These are phyloP conservation scores for Homarus americanus DNA, from an alignment of 1,140 invertebrate genomes.

Conservation along the genomic window DNA sequence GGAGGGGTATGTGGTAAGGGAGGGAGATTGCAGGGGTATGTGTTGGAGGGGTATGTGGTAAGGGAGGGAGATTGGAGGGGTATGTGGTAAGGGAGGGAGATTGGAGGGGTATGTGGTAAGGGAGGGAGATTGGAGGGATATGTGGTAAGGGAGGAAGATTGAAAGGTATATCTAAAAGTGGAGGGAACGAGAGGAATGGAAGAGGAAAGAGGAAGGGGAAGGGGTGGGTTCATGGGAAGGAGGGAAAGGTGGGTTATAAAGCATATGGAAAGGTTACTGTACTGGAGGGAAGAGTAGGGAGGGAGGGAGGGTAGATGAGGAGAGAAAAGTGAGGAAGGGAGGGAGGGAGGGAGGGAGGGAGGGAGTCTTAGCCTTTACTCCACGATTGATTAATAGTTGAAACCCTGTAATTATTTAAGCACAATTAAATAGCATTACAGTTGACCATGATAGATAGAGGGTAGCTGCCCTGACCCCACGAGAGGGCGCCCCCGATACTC, in stretches of 20 bases:
- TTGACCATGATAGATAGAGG: slow-evolving; percentile 52
- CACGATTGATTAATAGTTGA: slow-evolving; percentile 57
- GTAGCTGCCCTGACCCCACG: background rate
- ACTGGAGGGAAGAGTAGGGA: background rate
- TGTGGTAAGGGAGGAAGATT: background rate
- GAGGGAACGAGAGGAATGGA: background rate
- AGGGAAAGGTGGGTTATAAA: no score
- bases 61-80: no score
- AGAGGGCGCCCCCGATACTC: background rate
- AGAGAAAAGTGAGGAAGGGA: background rate
- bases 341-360: background rate
- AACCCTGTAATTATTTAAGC: slow-evolving; percentile 56
- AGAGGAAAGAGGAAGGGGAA: background rate
- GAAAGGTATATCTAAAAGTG: background rate
- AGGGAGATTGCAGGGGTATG: no score
- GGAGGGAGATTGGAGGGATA: no score
- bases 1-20: no score
- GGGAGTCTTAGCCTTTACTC: background rate
- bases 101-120: no score
- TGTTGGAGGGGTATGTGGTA: no score
- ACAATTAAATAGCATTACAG: slow-evolving; percentile 64
- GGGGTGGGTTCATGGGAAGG: background rate
- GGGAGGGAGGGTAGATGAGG: background rate
- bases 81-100: no score
- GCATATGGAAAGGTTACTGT: no score